Conservation (phyloP, 1,140 invertebrate species). For the Gyrodactylus bullatarudis region DNA sequence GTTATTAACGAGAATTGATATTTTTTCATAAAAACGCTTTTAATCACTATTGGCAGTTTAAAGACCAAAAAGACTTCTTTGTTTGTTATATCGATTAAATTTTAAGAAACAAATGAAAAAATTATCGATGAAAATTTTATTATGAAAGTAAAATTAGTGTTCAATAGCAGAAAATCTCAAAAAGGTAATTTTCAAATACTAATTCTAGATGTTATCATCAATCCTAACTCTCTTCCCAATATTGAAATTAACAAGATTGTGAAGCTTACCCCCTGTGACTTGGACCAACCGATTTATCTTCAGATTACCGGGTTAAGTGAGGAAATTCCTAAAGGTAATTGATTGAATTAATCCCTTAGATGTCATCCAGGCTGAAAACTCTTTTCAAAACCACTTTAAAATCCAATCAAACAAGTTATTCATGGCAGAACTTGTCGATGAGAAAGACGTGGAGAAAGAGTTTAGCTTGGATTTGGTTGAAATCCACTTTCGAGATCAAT, state of each 20-base stretch:
- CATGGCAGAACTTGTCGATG: background rate
- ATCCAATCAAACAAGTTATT: background rate
- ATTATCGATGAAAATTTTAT: too few species aligned
- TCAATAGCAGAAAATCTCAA: background rate
- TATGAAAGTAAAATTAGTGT: background rate
- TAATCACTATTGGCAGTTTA: too few species aligned
- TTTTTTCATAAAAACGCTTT: too few species aligned
- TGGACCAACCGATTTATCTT: background rate
- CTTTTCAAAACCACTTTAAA: background rate
- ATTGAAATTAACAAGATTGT: background rate
- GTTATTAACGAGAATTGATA: too few species aligned
- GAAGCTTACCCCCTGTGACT: background rate
- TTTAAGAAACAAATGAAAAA: too few species aligned
- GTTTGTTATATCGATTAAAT: background rate
- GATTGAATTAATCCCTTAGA: background rate
- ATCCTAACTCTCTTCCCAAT: background rate
- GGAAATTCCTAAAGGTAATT: background rate
- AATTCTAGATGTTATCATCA: background rate
- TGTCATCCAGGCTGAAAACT: background rate
- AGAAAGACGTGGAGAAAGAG: slow-evolving; percentile 17
- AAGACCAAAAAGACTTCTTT: too few species aligned
- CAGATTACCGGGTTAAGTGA: background rate
- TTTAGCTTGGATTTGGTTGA: slow-evolving; percentile 79
- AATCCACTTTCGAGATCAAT: slow-evolving; percentile 82
- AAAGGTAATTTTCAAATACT: background rate